Base-by-base conservation (phyloP, 2,113 vertebrate genomes). In the Furnarius figulus region DNA sequence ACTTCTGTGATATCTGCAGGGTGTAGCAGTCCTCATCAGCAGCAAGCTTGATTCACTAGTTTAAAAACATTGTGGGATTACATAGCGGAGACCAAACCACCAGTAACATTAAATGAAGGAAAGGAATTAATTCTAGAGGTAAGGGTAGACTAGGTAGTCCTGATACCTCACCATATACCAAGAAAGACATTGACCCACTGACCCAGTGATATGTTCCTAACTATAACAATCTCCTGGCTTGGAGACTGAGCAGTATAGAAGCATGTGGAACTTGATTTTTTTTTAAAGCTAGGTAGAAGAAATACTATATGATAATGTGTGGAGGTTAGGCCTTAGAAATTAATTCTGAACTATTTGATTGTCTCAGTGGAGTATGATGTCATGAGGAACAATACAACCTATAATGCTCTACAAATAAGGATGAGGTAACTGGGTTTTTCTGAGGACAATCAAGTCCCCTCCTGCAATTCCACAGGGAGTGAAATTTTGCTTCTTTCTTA, bases 301-400 rank as follows among this genome's bases (percentile, higher is more conserved):
- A 93, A 90, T 72, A 90, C 42, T 75, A 30, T 55, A 84, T 79
- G 23, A n/a, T 62, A 89, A 81, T 44, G 37, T 16, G 42, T 13
- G 85, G 65, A 80, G 27, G 39, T 83, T 66, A 85, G 22, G n/a
- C 49, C 10, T 73, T 85, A 86, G 44, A 74, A 62, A 65, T 89
- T 70, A 86, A 89, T 82, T 85, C 79, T 93, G 82, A 81, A 14
- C 14, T 78, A 39, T 89, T 73, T 94, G 77, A 89, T 83, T 94
- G 61, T 76, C 56, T 86, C 89, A 77, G 55, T 59, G 75, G 67
- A 78, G 39, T 73, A 82, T 89, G 86, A 85, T 66, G 58, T 86
- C 23, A 84, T 27, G 16, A 22, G 18, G 28, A 55, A 35, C 16
- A 86, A 50, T 37, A 52, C 25, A 90, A 47, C 25, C 49, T 58